phyloP scores from a whole-genome alignment of 2,888 invertebrate species.

The Volucella inflata region DNA sequence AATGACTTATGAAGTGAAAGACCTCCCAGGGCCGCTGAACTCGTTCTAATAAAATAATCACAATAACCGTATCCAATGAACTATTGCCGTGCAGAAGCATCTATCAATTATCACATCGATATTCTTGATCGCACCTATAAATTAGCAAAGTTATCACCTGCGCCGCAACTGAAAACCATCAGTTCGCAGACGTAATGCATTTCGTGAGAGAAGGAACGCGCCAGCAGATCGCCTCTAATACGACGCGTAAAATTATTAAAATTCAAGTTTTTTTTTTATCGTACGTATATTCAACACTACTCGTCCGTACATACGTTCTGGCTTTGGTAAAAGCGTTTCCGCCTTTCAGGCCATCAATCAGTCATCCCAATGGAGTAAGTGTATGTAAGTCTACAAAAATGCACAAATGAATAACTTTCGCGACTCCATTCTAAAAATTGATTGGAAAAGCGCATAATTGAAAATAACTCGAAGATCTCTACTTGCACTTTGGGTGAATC shows the following conservation, averaged over 20 bases:
- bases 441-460: constrained; percentile 2
- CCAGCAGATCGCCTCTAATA: constrained; percentile 6
- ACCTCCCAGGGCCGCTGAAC: constrained; percentile 41
- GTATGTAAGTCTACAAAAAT: no score
- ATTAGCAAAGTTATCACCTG: constrained; percentile 63
- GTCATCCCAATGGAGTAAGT: not conserved
- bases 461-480: constrained; percentile 1
- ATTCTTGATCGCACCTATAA: constrained; percentile 59
- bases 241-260: constrained; percentile 36
- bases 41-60: not conserved
- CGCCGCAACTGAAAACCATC: constrained; percentile 22
- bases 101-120: constrained; percentile 59
- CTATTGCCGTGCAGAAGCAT: constrained; percentile 53
- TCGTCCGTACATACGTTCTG: not conserved
- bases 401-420: constrained; percentile 3
- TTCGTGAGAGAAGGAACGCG: constrained; percentile 27
- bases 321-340: not conserved
- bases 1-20: constrained; percentile 35
- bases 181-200: constrained; percentile 17
- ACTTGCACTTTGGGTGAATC: not conserved
- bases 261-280: constrained; percentile 10
- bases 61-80: constrained; percentile 15
- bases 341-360: constrained; percentile 24
- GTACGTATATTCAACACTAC: no score
- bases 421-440: constrained; percentile 14